Base-by-base conservation (phyloP, 2,113 vertebrate genomes). In the Lonchura striata region DNA sequence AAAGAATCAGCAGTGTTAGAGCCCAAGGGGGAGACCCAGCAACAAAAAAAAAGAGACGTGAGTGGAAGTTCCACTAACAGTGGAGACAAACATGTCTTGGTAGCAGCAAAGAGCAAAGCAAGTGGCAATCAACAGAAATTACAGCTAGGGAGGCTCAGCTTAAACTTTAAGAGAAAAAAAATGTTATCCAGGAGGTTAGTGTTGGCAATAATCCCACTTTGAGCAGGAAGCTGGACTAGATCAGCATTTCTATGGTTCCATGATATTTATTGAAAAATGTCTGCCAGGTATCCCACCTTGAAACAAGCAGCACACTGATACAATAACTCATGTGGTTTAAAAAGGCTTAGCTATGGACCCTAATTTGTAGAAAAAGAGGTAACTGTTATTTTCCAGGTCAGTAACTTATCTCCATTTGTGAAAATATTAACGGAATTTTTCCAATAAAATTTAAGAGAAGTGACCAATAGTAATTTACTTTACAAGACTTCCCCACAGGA, bases 41-140 rank as follows among this genome's bases (percentile, higher is more conserved):
- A 53, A 28, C 0, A 4, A 63, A 83, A 92, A 53, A 0, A 2
- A 25, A 10, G 27, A 60, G 35, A 88, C 12, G 10, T 59, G 47
- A 81, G 44, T 0, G 0, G 28, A 31, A 56, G 7, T 59, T 27
- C 16, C 10, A 31, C 12, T 59, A 41, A 24, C 20, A 42, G 16
- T 7, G 46, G 12, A 42, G 22, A 25, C n/a, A n/a, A n/a, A n/a
- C 2, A 4, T 1, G 8, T 46, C 19, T 77, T 74, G 31, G 9
- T 46, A 53, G 33, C 7, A 88, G 31, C 46, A 88, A 50, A 57
- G 25, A 78, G 30, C 37, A 83, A 94, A 80, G 15, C 27, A 88
- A 90, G 30, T 20, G 37, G 2, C 10, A 66, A 72, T 19, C 15
- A 74, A 10, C 20, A 88, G 28, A 77, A 86, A 81, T 22, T 35